These are phyloP conservation scores for Nesoenas mayeri DNA, from an alignment of 2,113 vertebrate species.

Conservation along the genomic window DNA sequence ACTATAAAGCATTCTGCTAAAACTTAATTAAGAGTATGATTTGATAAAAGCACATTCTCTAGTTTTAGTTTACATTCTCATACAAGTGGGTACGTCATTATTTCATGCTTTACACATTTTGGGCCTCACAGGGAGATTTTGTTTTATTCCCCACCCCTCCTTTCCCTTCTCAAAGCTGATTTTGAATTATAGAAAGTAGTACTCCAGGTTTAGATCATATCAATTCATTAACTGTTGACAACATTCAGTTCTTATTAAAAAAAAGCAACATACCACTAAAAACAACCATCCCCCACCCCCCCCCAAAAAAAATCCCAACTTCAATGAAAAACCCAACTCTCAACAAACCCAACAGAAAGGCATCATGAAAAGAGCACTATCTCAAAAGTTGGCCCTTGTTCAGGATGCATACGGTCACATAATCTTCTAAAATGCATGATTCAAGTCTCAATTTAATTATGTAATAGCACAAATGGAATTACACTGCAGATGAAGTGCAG, in stretches of 20 bases:
- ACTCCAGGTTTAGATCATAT: conserved; percentile 77
- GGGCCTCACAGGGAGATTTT: neutral
- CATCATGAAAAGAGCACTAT: conserved; percentile 77
- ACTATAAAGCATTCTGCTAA: conserved; percentile 64
- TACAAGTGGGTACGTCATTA: conserved; percentile 3
- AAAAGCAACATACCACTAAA: neutral
- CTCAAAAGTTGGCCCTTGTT: conserved; percentile 86
- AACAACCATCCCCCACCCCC: neutral
- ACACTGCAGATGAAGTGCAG: conserved; percentile 87
- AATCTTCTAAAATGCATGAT: conserved; percentile 94
- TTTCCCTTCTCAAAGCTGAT: conserved; percentile 57
- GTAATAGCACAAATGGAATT: conserved; percentile 96
- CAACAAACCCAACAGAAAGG: conserved; percentile 72
- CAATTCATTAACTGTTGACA: conserved; percentile 84
- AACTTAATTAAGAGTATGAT: conserved; percentile 65
- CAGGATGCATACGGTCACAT: conserved; percentile 96
- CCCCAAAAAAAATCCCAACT: neutral
- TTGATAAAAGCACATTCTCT: conserved; percentile 60
- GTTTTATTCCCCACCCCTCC: no score
- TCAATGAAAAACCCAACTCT: neutral
- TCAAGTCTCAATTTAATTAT: conserved; percentile 95
- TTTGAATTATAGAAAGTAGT: conserved; percentile 75
- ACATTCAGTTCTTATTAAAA: conserved; percentile 74
- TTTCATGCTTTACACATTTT: conserved; percentile 1
- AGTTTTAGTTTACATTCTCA: conserved; percentile 32